A percentile compares a stretch with the other conserved stretches of the same genome.
Evolutionary conservation across 2,113 vertebrate species (phyloP).

Genomic region (Lasiurus borealis): DNA sequence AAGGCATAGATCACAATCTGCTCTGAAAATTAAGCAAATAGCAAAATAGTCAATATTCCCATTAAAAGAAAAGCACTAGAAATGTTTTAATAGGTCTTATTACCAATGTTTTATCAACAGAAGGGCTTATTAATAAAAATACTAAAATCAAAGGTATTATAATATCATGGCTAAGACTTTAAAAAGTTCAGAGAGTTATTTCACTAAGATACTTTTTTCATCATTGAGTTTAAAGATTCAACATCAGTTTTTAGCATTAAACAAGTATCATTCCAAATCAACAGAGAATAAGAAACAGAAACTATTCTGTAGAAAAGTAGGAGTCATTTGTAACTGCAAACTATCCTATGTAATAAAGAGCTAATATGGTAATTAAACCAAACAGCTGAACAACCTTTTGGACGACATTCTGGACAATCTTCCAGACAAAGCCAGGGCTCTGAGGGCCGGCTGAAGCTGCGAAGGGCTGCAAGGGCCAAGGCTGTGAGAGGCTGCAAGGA

Average conservation of each 20-base stretch:
- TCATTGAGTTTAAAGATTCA: slow-evolving; percentile 11
- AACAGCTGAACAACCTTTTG: too few species aligned
- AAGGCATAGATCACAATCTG: not conserved
- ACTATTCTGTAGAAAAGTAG: slow-evolving; percentile 19
- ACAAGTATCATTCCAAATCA: not conserved
- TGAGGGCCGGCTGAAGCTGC: too few species aligned
- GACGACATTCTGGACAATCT: too few species aligned
- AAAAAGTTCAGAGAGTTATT: slow-evolving; percentile 42
- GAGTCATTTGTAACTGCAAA: not conserved
- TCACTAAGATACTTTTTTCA: slow-evolving; percentile 21
- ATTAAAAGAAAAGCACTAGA: slow-evolving; percentile 11
- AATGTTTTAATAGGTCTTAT: slow-evolving; percentile 23
- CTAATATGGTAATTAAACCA: too few species aligned
- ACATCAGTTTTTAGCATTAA: slow-evolving; percentile 27
- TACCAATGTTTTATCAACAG: not conserved
- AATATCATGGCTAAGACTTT: slow-evolving; percentile 33
- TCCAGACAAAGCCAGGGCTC: too few species aligned
- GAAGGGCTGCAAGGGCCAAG: too few species aligned
- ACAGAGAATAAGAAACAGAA: slow-evolving; percentile 35
- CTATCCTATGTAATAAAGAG: not conserved
- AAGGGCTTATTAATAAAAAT: slow-evolving; percentile 35
- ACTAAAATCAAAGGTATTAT: slow-evolving; percentile 49
- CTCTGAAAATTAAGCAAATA: slow-evolving; percentile 58
- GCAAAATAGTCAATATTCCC: slow-evolving; percentile 46
- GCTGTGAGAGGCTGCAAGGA: too few species aligned